Evolutionary conservation across 1,140 invertebrate genomes (phyloP), one percentile per base, ranked within the genome.

Genomic region (Harlomillsia oculata): DNA sequence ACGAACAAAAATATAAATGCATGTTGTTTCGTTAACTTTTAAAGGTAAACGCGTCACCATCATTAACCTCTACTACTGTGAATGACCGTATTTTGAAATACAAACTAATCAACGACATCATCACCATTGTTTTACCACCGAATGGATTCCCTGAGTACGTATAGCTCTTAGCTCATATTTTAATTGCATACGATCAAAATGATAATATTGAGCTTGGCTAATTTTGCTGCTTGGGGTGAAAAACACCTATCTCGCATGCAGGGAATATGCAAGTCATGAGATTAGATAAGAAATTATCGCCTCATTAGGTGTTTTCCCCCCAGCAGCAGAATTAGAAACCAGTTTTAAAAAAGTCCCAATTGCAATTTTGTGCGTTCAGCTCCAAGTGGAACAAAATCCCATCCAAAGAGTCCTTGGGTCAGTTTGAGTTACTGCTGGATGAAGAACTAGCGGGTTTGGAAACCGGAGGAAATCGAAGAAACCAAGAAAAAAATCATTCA

Each of bases 21-120:
- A 6, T 13, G 8, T 28, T 25, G 11, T 28, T 46, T 8, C 21
- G 30, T 50, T 11, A 8, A 53, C 23, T 53, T 49, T 50, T 69
- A n/a, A 59, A 85, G 82, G 84, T 94, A 0, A 97, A 97, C 70
- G 91, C 93, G 1, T 96, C 92, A 0, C 93, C 94, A 0, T 95
- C 92, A 0, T 70, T 97, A 1, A 89, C 89, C 3, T 92, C 91
- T 1, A 97, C 93, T 1, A 97, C 93, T 0, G 87, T 89, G 0
- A 95, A 91, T 70, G 94, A 98, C 71, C 77, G 93, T 64, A 94
- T 97, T 66, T 77, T 97, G 56, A 98, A 98, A 69, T 90, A 94
- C 67, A 94, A 93, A 74, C 72, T 98, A 13, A 92, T 98, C 53
- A 89, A 93, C 67, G 95, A 96, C 71, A 91, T 95, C 54, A 74